Conservation (phyloP, 2,888 invertebrate genomes). For the Timema cristinae region DNA sequence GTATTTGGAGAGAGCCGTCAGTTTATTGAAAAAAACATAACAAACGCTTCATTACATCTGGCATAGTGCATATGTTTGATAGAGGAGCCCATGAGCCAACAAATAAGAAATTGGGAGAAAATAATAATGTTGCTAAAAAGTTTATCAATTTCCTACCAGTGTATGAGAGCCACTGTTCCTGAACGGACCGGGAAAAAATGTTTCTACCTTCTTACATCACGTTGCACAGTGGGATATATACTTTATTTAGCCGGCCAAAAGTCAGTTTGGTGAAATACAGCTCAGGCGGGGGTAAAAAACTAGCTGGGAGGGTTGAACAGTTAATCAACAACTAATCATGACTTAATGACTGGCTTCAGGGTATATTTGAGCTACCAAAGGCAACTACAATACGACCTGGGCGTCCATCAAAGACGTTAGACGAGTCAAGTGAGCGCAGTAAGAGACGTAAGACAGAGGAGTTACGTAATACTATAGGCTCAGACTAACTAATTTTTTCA, state of each 20-base stretch:
- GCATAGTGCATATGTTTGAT: neutral
- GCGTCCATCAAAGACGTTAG: neutral
- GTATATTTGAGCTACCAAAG: neutral
- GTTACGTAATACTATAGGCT: neutral
- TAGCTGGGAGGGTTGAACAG: no score
- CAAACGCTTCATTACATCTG: neutral
- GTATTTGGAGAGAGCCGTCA: constrained; percentile 5
- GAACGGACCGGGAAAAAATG: constrained; percentile 3
- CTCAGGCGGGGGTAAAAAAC: no score
- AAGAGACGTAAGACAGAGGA: neutral
- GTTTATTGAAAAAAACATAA: neutral
- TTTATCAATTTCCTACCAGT: neutral
- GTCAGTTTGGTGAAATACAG: no score
- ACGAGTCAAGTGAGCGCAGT: neutral
- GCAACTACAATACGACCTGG: neutral
- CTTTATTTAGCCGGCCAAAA: no score
- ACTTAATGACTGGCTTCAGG: neutral
- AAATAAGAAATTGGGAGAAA: constrained; percentile 10
- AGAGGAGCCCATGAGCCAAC: neutral
- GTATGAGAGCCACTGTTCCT: constrained; percentile 5
- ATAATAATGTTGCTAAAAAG: neutral
- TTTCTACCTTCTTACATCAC: constrained; percentile 7
- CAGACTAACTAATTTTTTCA: constrained; percentile 25
- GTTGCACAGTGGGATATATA: no score
- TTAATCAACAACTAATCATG: neutral